Evolutionary conservation across 2,888 invertebrate genomes (phyloP).

Genomic region (Lithophane ornitopus): DNA sequence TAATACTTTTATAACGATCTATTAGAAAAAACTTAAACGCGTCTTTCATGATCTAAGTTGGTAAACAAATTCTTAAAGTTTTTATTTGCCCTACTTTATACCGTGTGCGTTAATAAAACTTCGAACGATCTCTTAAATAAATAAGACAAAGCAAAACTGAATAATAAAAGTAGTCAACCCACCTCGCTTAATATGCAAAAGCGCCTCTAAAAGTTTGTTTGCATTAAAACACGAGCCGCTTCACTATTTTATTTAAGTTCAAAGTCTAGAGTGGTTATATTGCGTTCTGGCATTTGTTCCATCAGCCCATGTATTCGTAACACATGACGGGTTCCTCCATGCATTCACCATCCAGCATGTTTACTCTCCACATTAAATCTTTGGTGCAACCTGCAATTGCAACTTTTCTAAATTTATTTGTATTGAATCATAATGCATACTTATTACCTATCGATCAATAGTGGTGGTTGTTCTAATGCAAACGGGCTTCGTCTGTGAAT

Average conservation of each 20-base stretch:
- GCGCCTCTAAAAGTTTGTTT: constrained; percentile 91
- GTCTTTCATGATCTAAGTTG: constrained; percentile 87
- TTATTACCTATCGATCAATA: constrained; percentile 67
- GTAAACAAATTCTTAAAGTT: constrained; percentile 73
- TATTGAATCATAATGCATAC: constrained; percentile 40
- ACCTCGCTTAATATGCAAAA: constrained; percentile 91
- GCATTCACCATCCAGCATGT: constrained; percentile 84
- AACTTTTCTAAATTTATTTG: constrained; percentile 62
- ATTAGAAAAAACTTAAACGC: constrained; percentile 54
- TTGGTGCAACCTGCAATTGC: constrained; percentile 80
- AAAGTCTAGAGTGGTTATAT: constrained; percentile 90
- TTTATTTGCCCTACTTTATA: constrained; percentile 75
- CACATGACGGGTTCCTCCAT: constrained; percentile 78
- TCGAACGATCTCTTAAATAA: constrained; percentile 76
- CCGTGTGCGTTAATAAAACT: constrained; percentile 76
- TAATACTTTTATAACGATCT: constrained; percentile 36
- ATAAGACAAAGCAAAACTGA: constrained; percentile 90
- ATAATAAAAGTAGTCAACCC: constrained; percentile 90
- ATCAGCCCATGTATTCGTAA: constrained; percentile 78
- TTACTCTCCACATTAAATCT: constrained; percentile 77
- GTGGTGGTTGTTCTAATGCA: constrained; percentile 90
- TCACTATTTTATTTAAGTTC: constrained; percentile 90
- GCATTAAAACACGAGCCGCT: constrained; percentile 91
- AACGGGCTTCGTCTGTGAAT: constrained; percentile 86
- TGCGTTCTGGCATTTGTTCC: constrained; percentile 90